Evolutionary conservation across 2,888 invertebrate genomes (phyloP).

Genomic region (Eilema sororculum): DNA sequence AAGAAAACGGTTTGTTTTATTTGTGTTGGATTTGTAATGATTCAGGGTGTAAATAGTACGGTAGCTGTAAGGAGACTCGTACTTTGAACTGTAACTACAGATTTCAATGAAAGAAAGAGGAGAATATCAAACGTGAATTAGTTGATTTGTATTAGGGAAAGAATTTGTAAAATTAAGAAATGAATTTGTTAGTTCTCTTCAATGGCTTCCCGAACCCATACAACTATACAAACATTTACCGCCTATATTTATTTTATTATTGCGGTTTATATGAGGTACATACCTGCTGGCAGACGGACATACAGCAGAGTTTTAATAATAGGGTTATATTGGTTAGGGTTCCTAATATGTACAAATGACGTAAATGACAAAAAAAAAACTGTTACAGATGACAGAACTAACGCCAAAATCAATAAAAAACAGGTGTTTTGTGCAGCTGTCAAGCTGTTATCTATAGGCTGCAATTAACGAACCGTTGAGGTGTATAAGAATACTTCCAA

Average conservation of each 20-base stretch:
- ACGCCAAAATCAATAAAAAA: neutral
- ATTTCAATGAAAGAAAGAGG: neutral
- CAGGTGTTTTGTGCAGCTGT: neutral
- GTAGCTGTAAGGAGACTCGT: neutral
- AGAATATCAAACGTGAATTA: neutral
- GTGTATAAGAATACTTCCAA: neutral
- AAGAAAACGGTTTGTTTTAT: slow-evolving; percentile 72
- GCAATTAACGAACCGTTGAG: neutral
- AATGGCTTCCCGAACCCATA: too few species aligned
- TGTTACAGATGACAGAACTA: neutral
- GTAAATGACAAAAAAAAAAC: too few species aligned
- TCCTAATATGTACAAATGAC: too few species aligned
- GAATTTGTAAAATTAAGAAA: neutral
- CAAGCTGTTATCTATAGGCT: neutral
- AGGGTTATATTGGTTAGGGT: too few species aligned
- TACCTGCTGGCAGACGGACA: too few species aligned
- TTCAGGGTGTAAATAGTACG: slow-evolving; percentile 11
- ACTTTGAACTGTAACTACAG: neutral
- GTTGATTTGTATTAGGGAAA: neutral
- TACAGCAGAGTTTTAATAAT: too few species aligned
- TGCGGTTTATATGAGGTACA: too few species aligned
- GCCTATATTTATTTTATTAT: too few species aligned
- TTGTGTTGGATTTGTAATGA: slow-evolving; percentile 22
- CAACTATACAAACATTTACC: too few species aligned
- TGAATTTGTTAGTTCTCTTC: too few species aligned